Base-by-base conservation (phyloP, 1,140 invertebrate genomes). In the Ptiloglossa arizonensis region DNA sequence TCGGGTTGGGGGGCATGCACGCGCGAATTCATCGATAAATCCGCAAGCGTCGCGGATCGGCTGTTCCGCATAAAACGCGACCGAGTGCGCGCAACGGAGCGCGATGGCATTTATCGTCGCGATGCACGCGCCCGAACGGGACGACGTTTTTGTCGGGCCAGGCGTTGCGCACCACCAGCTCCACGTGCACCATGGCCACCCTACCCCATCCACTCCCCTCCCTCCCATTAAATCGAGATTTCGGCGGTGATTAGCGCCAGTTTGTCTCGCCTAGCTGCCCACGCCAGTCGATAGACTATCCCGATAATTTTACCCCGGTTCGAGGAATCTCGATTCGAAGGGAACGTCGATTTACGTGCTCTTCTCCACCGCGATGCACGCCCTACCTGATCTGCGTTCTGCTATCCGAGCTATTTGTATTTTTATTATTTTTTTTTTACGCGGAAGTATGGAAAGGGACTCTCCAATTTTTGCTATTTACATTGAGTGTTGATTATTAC, bases 21-120 rank as follows among this genome's bases (percentile, higher is more conserved):
- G 72, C 67, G 68, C 32, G 73, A 77, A 69, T 78, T 82, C 73
- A 56, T 72, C 73, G 73, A 81, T 81, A 86, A 72, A 80, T 86
- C 79, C 48, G 67, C 48, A 46, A n/a, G 56, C 59, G 62, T 48
- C 38, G 54, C 73, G 62, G 68, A 56, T 71, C 62, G 56, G 48
- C 68, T 83, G 75, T 76, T 86, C 86, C 86, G 81, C 84, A 83
- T 86, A 86, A 86, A 86, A 81, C 66, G 76, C 83, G 74, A 69
- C 85, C 69, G 72, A 67, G 70, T 60, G 46, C 56, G 74, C 70
- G 85, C 81, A 70, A 2, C 73, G 78, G 38, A 46, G 73, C 81
- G 69, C 68, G 63, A 73, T 50, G 50, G 77, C 75, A 83, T 86
- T 83, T 86, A 86, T 86, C 84, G 83, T 86, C 62, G 82, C 56